Percentiles rank a stretch among this genome's conserved stretches.
Evolutionary conservation across 2,113 vertebrate species (phyloP).

Genomic region (Herpailurus yagouaroundi): DNA sequence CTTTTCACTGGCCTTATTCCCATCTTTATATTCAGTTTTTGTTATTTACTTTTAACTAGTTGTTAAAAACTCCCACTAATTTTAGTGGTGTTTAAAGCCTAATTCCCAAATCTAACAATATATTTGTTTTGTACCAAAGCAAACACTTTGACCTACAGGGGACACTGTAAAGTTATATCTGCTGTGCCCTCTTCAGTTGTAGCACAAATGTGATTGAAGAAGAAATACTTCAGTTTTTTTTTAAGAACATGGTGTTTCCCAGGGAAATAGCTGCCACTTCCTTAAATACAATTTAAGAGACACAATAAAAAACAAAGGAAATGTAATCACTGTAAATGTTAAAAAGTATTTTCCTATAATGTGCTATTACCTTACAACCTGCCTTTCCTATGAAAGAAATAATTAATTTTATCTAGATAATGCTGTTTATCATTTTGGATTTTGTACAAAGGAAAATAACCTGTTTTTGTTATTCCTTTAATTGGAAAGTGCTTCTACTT

Average conservation of each 20-base stretch:
- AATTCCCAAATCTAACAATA: neutral
- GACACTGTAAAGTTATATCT: neutral
- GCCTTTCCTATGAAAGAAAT: conserved; percentile 60
- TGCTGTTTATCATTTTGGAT: neutral
- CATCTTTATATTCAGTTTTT: neutral
- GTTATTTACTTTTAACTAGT: neutral
- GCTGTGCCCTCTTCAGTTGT: neutral
- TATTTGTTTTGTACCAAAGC: neutral
- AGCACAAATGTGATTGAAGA: conserved; percentile 44
- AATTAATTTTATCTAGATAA: conserved; percentile 58
- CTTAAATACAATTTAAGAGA: conserved; percentile 53
- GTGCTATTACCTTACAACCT: conserved; percentile 36
- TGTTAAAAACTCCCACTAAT: neutral
- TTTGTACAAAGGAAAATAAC: neutral
- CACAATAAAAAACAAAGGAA: conserved; percentile 60
- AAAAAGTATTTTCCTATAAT: conserved; percentile 49
- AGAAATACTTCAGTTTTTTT: neutral
- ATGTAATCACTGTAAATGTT: conserved; percentile 4
- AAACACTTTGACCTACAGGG: neutral
- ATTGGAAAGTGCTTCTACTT: neutral
- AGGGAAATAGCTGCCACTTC: conserved; percentile 56
- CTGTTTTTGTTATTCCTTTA: neutral
- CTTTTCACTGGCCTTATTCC: neutral
- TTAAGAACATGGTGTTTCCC: conserved; percentile 28
- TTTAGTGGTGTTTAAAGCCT: neutral